These are phyloP conservation scores for Bombus huntii DNA, from an alignment of 1,140 invertebrate genomes.

Conservation along the genomic window DNA sequence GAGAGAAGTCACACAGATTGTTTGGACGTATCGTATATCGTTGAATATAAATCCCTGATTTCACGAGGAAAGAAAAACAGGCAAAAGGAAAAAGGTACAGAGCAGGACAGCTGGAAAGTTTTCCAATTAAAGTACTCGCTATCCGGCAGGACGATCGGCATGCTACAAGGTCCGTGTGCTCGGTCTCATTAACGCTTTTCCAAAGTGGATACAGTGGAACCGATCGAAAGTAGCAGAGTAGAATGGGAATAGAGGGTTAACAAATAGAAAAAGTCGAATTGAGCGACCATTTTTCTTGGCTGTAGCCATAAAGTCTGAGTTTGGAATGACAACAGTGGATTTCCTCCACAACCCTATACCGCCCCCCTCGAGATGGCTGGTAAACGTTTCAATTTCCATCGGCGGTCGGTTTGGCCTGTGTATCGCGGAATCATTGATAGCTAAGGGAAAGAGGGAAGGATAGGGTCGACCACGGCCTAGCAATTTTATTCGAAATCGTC, in stretches of 20 bases:
- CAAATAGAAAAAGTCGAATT: conserved; percentile 7
- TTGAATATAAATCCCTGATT: conserved; percentile 62
- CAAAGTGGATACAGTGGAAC: conserved; percentile 61
- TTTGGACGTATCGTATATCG: conserved; percentile 16
- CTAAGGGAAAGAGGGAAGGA: conserved; percentile 32
- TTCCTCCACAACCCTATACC: not conserved
- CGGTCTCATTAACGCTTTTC: conserved; percentile 69
- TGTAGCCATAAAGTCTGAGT: conserved; percentile 55
- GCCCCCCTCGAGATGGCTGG: conserved; percentile 26
- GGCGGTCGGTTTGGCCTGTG: conserved; percentile 31
- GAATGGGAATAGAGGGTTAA: not conserved
- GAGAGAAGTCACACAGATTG: not conserved
- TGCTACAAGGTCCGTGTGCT: conserved; percentile 58
- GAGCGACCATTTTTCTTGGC: conserved; percentile 63
- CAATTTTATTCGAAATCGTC: conserved; percentile 71
- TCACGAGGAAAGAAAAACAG: conserved; percentile 33
- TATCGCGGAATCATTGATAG: conserved; percentile 55
- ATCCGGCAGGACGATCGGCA: conserved; percentile 54
- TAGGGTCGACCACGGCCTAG: conserved; percentile 43
- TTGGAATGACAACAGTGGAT: conserved; percentile 52
- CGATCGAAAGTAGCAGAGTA: conserved; percentile 16
- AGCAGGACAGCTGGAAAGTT: conserved; percentile 60
- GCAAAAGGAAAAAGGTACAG: conserved; percentile 18
- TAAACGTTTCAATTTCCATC: conserved; percentile 63
- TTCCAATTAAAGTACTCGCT: conserved; percentile 69